Evolutionary conservation across 1,140 invertebrate genomes (phyloP).

Genomic region (Nomia melanderi): DNA sequence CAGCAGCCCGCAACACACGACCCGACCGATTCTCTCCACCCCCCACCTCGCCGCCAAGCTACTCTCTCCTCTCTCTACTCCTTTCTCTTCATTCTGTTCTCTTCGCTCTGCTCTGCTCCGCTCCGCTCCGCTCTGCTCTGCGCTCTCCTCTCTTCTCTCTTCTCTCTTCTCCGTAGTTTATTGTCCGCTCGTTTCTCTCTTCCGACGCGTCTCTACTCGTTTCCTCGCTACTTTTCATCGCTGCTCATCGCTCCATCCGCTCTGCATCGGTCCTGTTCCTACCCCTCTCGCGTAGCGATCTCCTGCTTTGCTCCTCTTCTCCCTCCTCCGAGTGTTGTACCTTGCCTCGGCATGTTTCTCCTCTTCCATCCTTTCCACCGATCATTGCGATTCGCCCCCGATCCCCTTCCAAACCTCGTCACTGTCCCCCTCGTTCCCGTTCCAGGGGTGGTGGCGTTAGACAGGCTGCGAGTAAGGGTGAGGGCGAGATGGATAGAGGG

Average conservation of each 20-base stretch:
- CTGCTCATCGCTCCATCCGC: too few species aligned
- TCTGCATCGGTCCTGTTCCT: slow-evolving; percentile 19
- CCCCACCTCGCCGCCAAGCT: slow-evolving; percentile 32
- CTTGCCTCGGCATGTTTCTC: slow-evolving; percentile 11
- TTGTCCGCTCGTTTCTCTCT: too few species aligned
- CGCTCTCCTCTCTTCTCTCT: too few species aligned
- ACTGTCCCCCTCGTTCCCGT: slow-evolving; percentile 37
- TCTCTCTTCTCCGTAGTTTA: too few species aligned
- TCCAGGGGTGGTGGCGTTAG: background rate
- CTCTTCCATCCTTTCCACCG: slow-evolving; percentile 24
- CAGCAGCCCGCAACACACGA: slow-evolving; percentile 80
- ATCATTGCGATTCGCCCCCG: slow-evolving; percentile 44
- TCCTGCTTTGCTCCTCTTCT: slow-evolving; percentile 43
- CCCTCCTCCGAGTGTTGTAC: slow-evolving; percentile 30
- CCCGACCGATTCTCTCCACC: slow-evolving; percentile 63
- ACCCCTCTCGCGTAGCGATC: slow-evolving; percentile 37
- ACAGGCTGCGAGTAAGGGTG: too few species aligned
- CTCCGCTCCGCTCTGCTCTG: slow-evolving; percentile 33
- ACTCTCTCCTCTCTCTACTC: background rate
- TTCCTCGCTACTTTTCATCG: too few species aligned
- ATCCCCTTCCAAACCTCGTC: too few species aligned
- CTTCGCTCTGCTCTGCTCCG: slow-evolving; percentile 21
- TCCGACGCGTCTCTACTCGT: too few species aligned
- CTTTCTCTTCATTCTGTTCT: slow-evolving; percentile 23
- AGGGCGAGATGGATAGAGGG: too few species aligned